Percentiles rank a stretch among this genome's conserved stretches.
Evolutionary conservation across 2,797 vertebrate species (phyloP).

Genomic region (Eremophila alpestris): DNA sequence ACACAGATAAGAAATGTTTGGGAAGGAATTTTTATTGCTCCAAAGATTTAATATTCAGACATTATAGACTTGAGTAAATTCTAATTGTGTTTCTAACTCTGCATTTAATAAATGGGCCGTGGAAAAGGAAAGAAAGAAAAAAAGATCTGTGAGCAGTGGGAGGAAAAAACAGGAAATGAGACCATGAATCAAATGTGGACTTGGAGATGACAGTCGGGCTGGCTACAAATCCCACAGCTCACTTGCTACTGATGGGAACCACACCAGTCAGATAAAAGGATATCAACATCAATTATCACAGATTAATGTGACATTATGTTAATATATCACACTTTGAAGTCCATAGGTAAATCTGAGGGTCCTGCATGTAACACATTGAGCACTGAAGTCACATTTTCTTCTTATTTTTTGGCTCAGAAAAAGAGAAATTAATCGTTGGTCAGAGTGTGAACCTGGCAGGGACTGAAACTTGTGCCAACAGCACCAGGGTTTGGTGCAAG

Average conservation of each 20-base stretch:
- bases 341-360: neutral
- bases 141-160: neutral
- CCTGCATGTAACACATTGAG: neutral
- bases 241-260: neutral
- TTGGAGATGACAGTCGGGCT: constrained; percentile 29
- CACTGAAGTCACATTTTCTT: neutral
- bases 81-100: constrained; percentile 52
- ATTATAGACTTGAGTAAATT: constrained; percentile 42
- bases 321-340: neutral
- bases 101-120: constrained; percentile 52
- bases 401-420: neutral
- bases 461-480: neutral
- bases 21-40: constrained; percentile 7
- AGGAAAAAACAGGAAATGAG: constrained; percentile 59
- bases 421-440: neutral
- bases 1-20: neutral
- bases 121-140: neutral
- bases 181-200: constrained; percentile 61
- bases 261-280: constrained; percentile 4
- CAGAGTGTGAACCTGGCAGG: neutral
- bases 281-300: constrained; percentile 24
- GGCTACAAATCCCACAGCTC: constrained; percentile 25
- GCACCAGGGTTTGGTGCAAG: neutral
- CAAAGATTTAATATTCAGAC: constrained; percentile 11
- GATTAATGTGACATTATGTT: neutral